Evolutionary conservation across 2,888 invertebrate genomes (phyloP), one percentile per base, ranked within the genome.

Genomic region (Hemaris fuciformis): DNA sequence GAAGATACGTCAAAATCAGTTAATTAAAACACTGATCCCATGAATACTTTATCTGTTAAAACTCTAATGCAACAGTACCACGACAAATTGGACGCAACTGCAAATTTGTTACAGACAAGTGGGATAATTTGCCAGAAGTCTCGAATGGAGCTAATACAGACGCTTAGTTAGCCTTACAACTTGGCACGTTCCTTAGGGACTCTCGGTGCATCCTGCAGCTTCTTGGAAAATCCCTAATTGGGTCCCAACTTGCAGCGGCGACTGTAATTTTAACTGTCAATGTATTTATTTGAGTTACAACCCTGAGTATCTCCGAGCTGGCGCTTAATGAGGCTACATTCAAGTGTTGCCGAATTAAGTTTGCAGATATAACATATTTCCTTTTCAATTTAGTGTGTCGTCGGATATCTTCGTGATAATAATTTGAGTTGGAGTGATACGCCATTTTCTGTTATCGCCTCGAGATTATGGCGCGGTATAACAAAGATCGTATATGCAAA

Each of bases 191-290:
- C 62, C 72, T 58, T 62, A 5, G 23, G 53, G 64, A 69, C 64
- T 31, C 61, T 59, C 15, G 22, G 13, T 27, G 48, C 65, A 69
- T 66, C 65, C 68, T 68, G 53, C 46, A 31, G 34, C 61, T 64
- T 61, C 69, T 67, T 65, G 65, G 64, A 66, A 71, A 71, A 72
- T 60, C 64, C 48, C 62, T 74, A 74, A 74, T 74, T 75, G 68
- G 59, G 43, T 60, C 61, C 65, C 66, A 70, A 70, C 65, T 73
- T 67, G 23, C 45, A 22, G 45, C 38, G n/a, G 45, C n/a, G 22
- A 8, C 34, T 43, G 43, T 34, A 59, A 45, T 22, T 59, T 59
- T 42, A 23, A 34, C 25, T 42, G 41, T 15, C 38, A 46, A 46
- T 38, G n/a, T 25, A 42, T 23, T 42, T 41, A 58, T 41, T 46